Conservation (phyloP, 2,113 vertebrate species). For the Martes martes region DNA sequence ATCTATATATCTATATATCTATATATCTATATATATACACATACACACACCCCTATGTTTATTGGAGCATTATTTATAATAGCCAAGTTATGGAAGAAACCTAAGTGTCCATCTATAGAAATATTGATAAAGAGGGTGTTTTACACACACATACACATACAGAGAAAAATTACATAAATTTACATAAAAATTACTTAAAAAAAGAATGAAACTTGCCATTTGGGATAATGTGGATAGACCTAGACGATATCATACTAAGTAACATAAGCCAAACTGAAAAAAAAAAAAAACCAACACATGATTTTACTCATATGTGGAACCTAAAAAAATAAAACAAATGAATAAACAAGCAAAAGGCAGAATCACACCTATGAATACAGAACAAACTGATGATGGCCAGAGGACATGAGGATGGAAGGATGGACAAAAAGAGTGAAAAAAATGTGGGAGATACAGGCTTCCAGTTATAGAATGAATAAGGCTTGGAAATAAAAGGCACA, state of each 20-base stretch:
- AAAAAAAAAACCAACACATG: not conserved
- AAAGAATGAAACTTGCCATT: not conserved
- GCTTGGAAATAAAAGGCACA: not conserved
- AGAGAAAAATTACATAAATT: not conserved
- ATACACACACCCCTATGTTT: no score
- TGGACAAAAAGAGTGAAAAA: not conserved
- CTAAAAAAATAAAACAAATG: not conserved
- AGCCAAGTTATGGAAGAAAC: no score
- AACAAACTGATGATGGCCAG: not conserved
- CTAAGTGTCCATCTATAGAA: no score
- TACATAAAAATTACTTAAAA: no score
- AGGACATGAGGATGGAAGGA: not conserved
- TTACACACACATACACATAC: no score
- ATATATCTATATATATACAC: no score
- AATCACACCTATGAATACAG: not conserved
- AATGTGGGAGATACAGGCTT: not conserved
- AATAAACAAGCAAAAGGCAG: not conserved
- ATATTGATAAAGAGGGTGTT: no score
- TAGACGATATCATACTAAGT: not conserved
- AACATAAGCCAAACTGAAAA: not conserved
- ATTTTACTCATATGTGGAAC: not conserved
- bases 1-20: no score
- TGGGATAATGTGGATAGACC: not conserved
- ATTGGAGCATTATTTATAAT: no score
- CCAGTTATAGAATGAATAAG: not conserved